Conservation (phyloP, 2,888 invertebrate genomes). For the Cosmia pyralina region DNA sequence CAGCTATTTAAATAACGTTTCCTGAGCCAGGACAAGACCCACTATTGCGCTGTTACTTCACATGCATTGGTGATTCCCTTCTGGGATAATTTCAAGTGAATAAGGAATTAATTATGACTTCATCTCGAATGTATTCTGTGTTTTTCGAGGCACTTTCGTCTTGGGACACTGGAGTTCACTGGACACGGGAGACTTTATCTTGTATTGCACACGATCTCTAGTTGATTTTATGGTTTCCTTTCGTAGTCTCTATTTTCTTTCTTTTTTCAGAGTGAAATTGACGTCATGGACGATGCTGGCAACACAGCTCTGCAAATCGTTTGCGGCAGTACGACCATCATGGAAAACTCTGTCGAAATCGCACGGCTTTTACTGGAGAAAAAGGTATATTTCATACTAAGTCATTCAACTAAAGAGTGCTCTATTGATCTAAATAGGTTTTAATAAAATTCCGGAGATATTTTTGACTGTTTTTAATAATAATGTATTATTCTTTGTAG, state of each 20-base stretch:
- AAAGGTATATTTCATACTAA: conserved; percentile 78
- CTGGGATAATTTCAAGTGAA: too few relatives aligned
- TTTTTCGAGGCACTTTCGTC: background rate
- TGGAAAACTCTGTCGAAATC: conserved; percentile 80
- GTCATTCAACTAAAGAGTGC: background rate
- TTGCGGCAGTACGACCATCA: conserved; percentile 80
- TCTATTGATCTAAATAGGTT: background rate
- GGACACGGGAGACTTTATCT: too few relatives aligned
- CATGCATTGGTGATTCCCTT: too few relatives aligned
- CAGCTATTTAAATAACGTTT: background rate
- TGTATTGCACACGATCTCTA: too few relatives aligned
- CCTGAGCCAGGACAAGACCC: too few relatives aligned
- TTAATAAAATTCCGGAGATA: background rate
- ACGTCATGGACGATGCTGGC: conserved; percentile 89
- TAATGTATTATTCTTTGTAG: conserved; percentile 61
- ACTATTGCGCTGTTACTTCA: too few relatives aligned
- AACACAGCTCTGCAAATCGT: conserved; percentile 92
- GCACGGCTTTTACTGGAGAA: conserved; percentile 81
- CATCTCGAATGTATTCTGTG: background rate
- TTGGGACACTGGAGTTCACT: too few relatives aligned
- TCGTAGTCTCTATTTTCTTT: background rate
- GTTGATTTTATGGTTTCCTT: too few relatives aligned
- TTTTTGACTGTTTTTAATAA: too few relatives aligned
- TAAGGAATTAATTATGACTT: too few relatives aligned
- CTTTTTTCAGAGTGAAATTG: conserved; percentile 83